These are phyloP conservation scores for Phrixothrix hirtus DNA, from an alignment of 2,888 invertebrate genomes.

Conservation along the genomic window DNA sequence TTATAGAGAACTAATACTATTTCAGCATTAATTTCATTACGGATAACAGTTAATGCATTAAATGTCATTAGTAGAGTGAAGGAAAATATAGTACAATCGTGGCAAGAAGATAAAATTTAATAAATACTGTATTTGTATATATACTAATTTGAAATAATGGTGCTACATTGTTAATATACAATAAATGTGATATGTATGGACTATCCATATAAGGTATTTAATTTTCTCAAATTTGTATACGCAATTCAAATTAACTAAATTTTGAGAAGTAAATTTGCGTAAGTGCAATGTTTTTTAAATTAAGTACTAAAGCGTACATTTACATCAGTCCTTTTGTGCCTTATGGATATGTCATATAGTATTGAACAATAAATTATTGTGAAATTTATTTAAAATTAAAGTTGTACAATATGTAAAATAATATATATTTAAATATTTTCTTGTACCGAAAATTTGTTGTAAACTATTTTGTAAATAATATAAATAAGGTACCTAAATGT, in stretches of 20 bases:
- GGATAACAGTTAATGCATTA: constrained; percentile 17
- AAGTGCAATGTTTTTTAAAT: too few species aligned
- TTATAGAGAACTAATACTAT: too few species aligned
- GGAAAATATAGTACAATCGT: constrained; percentile 23
- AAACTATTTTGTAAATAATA: constrained; percentile 33
- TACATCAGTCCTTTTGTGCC: constrained; percentile 1
- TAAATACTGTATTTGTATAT: constrained; percentile 18
- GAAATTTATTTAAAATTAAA: constrained; percentile 36
- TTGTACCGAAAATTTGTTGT: constrained; percentile 24
- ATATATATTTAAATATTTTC: constrained; percentile 23
- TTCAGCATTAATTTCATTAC: too few species aligned
- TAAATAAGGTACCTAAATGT: constrained; percentile 26
- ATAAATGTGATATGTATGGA: constrained; percentile 39
- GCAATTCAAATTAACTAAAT: too few species aligned
- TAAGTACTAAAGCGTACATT: too few species aligned
- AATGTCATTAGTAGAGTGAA: constrained; percentile 4
- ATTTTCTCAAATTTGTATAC: too few species aligned
- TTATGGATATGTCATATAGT: constrained; percentile 35
- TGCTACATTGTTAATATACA: constrained; percentile 37
- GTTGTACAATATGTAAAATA: constrained; percentile 41
- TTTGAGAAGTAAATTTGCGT: too few species aligned
- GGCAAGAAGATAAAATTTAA: constrained; percentile 20
- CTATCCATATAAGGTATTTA: constrained; percentile 34
- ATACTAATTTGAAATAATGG: constrained; percentile 35
- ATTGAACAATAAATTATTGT: constrained; percentile 40